Conservation (phyloP, 2,888 invertebrate species). For the Mantis religiosa region DNA sequence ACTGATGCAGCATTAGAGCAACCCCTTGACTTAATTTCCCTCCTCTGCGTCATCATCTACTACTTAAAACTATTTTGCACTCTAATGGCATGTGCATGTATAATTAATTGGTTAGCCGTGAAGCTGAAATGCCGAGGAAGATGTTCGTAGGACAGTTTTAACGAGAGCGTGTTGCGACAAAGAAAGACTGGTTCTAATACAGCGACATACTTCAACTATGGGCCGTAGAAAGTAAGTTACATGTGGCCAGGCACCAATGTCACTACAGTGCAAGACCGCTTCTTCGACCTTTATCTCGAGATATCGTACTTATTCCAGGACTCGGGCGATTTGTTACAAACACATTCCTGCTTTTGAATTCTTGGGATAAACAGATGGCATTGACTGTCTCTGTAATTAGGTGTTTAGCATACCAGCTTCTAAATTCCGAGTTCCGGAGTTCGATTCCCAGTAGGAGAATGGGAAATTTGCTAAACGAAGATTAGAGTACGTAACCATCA, state of each 20-base stretch:
- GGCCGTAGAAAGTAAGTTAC: background rate
- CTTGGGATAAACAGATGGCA: too few species aligned
- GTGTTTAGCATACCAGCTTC: too few species aligned
- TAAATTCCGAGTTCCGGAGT: too few species aligned
- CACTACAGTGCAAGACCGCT: background rate
- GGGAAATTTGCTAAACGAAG: too few species aligned
- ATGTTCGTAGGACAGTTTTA: background rate
- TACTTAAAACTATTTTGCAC: background rate
- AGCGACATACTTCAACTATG: background rate
- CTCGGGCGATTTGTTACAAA: too few species aligned
- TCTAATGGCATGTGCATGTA: background rate
- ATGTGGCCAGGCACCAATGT: background rate
- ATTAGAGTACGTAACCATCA: too few species aligned
- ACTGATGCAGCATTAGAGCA: too few species aligned
- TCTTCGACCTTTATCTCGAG: too few species aligned
- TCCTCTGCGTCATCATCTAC: background rate
- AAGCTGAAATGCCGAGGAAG: background rate
- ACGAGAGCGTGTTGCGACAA: background rate
- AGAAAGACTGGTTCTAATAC: background rate
- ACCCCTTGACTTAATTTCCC: background rate
- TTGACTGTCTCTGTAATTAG: too few species aligned
- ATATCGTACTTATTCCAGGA: too few species aligned
- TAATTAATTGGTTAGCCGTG: background rate
- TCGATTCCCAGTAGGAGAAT: too few species aligned
- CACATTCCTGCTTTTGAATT: too few species aligned